Base-by-base conservation (phyloP, 2,113 vertebrate genomes). In the Oxyura jamaicensis region DNA sequence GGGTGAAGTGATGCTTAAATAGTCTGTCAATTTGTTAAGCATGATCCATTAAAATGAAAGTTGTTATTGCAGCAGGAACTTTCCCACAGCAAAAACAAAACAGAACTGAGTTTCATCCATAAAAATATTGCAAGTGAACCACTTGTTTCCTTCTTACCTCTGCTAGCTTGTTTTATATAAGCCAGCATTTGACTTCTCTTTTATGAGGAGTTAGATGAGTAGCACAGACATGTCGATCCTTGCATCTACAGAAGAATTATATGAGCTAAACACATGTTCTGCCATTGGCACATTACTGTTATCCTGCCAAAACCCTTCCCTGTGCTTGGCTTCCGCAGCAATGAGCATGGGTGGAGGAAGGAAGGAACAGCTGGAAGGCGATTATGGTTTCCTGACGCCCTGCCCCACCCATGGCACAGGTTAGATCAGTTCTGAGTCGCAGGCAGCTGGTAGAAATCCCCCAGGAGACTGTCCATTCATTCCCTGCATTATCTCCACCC, bases 11-110 rank as follows among this genome's bases (percentile, higher is more conserved):
- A 26, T 52, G 73, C 82, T 77, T 81, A 91, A 91, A 91, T 52
- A 59, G 76, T 29, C 59, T 69, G 81, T 81, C 92, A 55, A 90
- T 92, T 95, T 97, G 93, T 72, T 80, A 69, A 93, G 92, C 95
- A 79, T 83, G 65, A 97, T 95, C 90, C 74, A 87, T 97, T 93
- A 96, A 97, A 97, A 93, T n/a, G 73, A 7, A 94, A 90, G 81
- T 63, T 90, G 13, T 84, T 95, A 59, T 88, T 95, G 83, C 67
- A 89, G 82, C 62, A 88, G 88, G 89, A 92, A 94, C 95, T 96
- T 97, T 96, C 94, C 96, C 97, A 96, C 95, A 94, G 88, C 79
- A 84, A 96, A 95, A 97, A 1, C 78, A 95, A 96, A 96, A 46
- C 67, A 91, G 60, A 85, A 50, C 31, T 18, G 48, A 73, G 48